A percentile compares a stretch with the other conserved stretches of the same genome.
Conservation (phyloP, 2,888 invertebrate species). For the Agrotis puta region DNA sequence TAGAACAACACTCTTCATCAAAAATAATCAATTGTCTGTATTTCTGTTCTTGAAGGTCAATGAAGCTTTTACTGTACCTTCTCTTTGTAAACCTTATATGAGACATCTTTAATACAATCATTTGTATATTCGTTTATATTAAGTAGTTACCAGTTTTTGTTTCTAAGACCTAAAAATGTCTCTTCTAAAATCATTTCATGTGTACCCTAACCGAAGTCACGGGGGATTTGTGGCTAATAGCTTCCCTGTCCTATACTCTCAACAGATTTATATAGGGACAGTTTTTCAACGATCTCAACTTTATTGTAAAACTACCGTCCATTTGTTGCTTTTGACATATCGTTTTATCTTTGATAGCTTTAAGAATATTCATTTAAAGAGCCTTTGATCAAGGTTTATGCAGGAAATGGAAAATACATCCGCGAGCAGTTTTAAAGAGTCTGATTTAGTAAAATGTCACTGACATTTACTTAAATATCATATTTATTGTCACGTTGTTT, state of each 20-base stretch:
- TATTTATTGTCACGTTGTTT: background rate
- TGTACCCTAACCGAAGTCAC: constrained; percentile 66
- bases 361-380: constrained; percentile 66
- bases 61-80: background rate
- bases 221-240: constrained; percentile 81
- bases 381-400: constrained; percentile 66
- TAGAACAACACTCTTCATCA: no score
- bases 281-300: constrained; percentile 72
- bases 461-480: no score
- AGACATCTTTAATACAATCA: background rate
- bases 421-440: constrained; percentile 6
- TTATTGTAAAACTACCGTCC: constrained; percentile 72
- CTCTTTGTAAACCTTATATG: no score
- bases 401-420: constrained; percentile 36
- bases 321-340: constrained; percentile 82
- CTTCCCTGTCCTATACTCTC: constrained; percentile 74
- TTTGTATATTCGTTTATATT: no score
- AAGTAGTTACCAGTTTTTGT: no score
- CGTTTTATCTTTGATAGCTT: constrained; percentile 74
- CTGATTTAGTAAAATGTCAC: no score
- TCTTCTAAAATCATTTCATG: constrained; percentile 13
- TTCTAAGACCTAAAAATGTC: background rate
- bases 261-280: constrained; percentile 69
- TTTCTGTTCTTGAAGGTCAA: background rate
- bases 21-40: no score